Evolutionary conservation across 2,797 vertebrate species (phyloP).

Genomic region (Pteropus rufus): DNA sequence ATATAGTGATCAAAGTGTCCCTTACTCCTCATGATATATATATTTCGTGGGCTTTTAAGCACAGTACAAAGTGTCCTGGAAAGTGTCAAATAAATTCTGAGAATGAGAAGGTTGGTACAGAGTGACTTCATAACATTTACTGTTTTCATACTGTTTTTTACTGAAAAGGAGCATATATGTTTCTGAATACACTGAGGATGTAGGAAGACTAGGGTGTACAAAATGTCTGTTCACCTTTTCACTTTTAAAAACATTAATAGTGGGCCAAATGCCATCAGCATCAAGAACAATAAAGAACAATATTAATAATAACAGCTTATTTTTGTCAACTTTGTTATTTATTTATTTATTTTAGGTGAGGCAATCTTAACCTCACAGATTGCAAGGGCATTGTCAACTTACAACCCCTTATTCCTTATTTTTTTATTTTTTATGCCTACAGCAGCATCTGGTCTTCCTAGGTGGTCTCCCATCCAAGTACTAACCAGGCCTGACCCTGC

Average conservation of each 20-base stretch:
- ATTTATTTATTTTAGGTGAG: no score
- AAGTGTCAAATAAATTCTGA: background rate
- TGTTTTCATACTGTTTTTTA: background rate
- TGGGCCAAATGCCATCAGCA: background rate
- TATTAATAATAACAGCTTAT: background rate
- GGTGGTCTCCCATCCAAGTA: no score
- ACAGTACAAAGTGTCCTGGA: background rate
- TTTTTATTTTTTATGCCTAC: no score
- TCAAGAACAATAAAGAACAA: background rate
- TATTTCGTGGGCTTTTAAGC: conserved; percentile 24
- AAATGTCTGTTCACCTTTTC: background rate
- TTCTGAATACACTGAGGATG: background rate
- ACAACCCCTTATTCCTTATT: no score
- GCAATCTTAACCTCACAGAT: no score
- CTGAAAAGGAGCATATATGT: background rate
- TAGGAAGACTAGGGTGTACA: background rate
- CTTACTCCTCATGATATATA: background rate
- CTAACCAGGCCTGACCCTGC: no score
- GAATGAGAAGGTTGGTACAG: background rate
- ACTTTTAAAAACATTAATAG: background rate
- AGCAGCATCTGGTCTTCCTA: no score
- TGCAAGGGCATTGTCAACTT: no score
- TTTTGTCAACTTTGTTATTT: background rate
- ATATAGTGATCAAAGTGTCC: background rate
- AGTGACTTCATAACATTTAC: background rate